Percentiles rank a stretch among this genome's conserved stretches.
Conservation (phyloP, 2,113 vertebrate genomes). For the Cyprinodon variegatus region DNA sequence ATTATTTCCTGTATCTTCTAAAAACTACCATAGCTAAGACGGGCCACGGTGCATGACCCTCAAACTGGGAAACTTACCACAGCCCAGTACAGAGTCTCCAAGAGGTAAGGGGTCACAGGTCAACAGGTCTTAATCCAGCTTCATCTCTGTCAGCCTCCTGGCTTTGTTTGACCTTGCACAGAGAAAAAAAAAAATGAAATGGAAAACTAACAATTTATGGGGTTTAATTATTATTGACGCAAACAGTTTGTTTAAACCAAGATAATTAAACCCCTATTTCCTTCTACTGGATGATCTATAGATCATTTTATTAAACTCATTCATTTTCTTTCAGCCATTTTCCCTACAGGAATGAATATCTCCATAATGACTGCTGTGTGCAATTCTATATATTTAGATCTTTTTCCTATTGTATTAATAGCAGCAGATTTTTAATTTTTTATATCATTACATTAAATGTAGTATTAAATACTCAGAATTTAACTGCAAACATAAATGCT, state of each 20-base stretch:
- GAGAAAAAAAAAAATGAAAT: background rate
- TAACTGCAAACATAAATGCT: background rate
- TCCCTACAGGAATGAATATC: background rate
- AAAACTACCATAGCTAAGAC: constrained; percentile 88
- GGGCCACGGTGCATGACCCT: constrained; percentile 98
- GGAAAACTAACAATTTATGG: constrained; percentile 12
- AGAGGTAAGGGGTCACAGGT: constrained; percentile 92
- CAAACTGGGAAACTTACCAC: constrained; percentile 96
- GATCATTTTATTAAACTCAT: background rate
- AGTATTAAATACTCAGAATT: background rate
- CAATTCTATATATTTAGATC: background rate
- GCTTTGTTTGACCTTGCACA: constrained; percentile 7
- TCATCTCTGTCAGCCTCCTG: constrained; percentile 18
- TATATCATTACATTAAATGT: too few relatives aligned
- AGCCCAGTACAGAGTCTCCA: constrained; percentile 98
- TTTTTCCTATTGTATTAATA: background rate
- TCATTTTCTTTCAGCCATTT: background rate
- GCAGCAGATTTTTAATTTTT: background rate
- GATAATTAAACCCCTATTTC: constrained; percentile 1
- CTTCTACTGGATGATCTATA: background rate
- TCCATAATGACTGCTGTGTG: background rate
- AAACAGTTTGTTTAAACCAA: background rate
- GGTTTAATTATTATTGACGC: constrained; percentile 6
- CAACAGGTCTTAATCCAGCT: constrained; percentile 26
- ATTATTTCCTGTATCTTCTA: constrained; percentile 36